phyloP scores from a whole-genome alignment of 1,140 invertebrate genomes.

The Popillia japonica region DNA sequence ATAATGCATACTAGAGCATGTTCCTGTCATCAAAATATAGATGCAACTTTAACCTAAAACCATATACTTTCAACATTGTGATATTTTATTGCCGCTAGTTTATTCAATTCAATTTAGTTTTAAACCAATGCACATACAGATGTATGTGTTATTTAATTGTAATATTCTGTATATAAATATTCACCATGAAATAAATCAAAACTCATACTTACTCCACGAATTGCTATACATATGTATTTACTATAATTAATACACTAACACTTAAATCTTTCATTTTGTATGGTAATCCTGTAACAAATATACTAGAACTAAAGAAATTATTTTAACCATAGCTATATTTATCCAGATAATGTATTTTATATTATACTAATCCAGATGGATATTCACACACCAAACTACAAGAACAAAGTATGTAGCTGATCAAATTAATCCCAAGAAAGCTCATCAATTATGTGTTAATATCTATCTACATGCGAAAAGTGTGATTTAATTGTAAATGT shows the following conservation, averaged over 20 bases:
- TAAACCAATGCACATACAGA: background rate
- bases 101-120: background rate
- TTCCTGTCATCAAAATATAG: constrained; percentile 1
- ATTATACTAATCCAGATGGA: background rate
- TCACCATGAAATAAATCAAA: background rate
- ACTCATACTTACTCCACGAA: background rate
- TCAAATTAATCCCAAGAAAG: background rate
- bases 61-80: background rate
- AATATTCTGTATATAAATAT: constrained; percentile 2
- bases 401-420: background rate
- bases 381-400: constrained; percentile 22
- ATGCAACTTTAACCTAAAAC: background rate
- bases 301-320: background rate
- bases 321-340: background rate
- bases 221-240: background rate
- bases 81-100: background rate
- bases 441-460: constrained; percentile 32
- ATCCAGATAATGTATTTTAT: background rate
- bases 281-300: background rate
- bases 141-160: background rate
- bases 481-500: constrained; percentile 5
- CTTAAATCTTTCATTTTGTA: background rate
- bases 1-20: background rate
- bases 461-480: constrained; percentile 8
- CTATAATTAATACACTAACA: background rate